These are phyloP conservation scores for Xestia c-nigrum DNA, from an alignment of 2,888 invertebrate genomes.

Conservation along the genomic window DNA sequence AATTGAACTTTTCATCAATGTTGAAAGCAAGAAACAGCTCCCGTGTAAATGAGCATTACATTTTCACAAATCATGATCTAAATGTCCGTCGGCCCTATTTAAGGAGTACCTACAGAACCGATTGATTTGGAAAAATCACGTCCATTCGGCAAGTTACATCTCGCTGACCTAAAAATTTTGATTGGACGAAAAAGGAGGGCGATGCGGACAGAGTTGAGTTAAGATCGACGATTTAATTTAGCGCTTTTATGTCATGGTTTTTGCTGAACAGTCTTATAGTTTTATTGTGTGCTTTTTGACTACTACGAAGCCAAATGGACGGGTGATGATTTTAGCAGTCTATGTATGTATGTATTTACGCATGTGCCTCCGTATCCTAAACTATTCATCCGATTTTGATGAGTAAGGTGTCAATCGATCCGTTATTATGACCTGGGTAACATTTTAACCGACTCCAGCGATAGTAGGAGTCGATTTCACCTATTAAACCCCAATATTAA, in stretches of 20 bases:
- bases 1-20: not conserved
- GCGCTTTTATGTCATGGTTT: not conserved
- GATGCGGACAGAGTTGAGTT: constrained; percentile 20
- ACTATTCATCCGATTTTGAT: too few species aligned
- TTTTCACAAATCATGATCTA: constrained; percentile 15
- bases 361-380: too few species aligned
- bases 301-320: too few species aligned
- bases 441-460: too few species aligned
- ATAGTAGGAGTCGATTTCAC: too few species aligned
- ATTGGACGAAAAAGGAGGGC: constrained; percentile 23
- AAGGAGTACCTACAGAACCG: not conserved
- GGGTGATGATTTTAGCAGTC: too few species aligned
- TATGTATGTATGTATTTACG: too few species aligned
- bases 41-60: constrained; percentile 3
- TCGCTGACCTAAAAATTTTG: constrained; percentile 30
- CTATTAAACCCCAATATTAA: too few species aligned
- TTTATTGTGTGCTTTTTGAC: not conserved
- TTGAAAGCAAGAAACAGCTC: not conserved
- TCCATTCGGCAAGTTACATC: constrained; percentile 13
- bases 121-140: constrained; percentile 37
- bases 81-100: constrained; percentile 9
- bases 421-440: too few species aligned
- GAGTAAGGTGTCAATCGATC: too few species aligned
- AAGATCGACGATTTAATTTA: constrained; percentile 28
- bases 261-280: not conserved